A percentile compares a stretch with the other conserved stretches of the same genome.
These are phyloP conservation scores for Smittia sp. DNA, from an alignment of 2,888 invertebrate genomes.

Conservation along the genomic window DNA sequence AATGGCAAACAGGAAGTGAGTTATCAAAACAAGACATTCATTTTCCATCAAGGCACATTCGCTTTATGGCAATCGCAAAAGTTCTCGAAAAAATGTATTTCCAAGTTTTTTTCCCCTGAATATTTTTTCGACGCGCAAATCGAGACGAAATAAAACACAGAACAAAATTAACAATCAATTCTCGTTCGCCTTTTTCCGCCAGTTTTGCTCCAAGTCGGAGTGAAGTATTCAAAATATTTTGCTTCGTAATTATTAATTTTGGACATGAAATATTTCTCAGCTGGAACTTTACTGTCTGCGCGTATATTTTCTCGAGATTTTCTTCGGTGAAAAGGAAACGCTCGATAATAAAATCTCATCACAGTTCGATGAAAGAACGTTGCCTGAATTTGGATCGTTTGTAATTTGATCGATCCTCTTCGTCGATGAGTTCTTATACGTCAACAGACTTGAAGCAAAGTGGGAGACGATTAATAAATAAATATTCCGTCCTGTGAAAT, in stretches of 20 bases:
- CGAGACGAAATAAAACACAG: slow-evolving; percentile 1
- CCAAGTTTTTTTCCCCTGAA: not conserved
- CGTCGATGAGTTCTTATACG: too few species aligned
- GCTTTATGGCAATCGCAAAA: too few species aligned
- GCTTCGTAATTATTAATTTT: slow-evolving; percentile 12
- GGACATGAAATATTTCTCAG: slow-evolving; percentile 1
- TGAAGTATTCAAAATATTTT: slow-evolving; percentile 36
- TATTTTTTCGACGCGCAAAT: not conserved
- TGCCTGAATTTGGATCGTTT: not conserved
- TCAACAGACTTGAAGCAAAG: too few species aligned
- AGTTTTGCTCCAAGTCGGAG: not conserved
- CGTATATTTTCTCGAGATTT: too few species aligned
- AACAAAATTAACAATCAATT: slow-evolving; percentile 37
- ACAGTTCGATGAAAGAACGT: too few species aligned
- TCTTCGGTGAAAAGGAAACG: not conserved
- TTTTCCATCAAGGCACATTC: too few species aligned
- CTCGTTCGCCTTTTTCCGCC: slow-evolving; percentile 13
- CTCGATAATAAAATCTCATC: too few species aligned
- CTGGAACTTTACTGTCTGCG: slow-evolving; percentile 12
- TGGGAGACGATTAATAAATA: too few species aligned
- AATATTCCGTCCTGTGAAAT: too few species aligned
- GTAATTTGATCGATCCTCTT: not conserved
- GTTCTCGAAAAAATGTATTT: too few species aligned
- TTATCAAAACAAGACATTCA: too few species aligned
- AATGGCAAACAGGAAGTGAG: too few species aligned